Evolutionary conservation across 2,888 invertebrate genomes (phyloP), one percentile per base, ranked within the genome.

Genomic region (Orthonevra nobilis): DNA sequence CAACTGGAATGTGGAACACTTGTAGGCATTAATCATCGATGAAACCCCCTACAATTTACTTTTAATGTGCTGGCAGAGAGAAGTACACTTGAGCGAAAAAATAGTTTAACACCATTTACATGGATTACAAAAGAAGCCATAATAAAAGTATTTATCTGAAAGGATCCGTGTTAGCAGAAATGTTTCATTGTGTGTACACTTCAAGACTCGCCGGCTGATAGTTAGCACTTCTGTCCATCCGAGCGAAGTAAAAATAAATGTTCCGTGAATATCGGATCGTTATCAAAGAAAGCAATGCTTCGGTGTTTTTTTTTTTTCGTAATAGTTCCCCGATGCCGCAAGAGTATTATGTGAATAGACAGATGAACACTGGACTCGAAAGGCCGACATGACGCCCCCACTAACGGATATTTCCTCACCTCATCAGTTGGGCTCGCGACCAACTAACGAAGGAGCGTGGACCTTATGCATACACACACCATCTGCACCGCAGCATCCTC

Each of bases 21-120:
- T 64, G 77, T 72, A 72, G 52, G 72, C 77, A 77, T 77, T 77
- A 77, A 77, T 77, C 77, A 77, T 77, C 60, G 77, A 60, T 52
- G 46, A 54, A 58, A 72, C 30, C 56, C 66, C 50, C 44, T 58
- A 66, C 73, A 60, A 74, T 74, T 74, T 74, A 66, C 36, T 58
- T 30, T 58, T 20, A 63, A 12, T 54, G 32, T 34, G 38, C 26
- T 23, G 5, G 36, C 54, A 32, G 17, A n/a, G 12, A 56, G 15
- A 26, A 23, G 30, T 46, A 54, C 26, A 28, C 9, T 30, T 12
- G 19, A 19, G 46, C 44, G 46, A 52, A 30, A n/a, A 64, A 61
- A 69, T 69, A 61, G 68, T 69, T 73, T 46, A 64, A 64, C 58
- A 64, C 61, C 69, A 64, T 74, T 61, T 68, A 74, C 74, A 63